Evolutionary conservation across 2,888 invertebrate species (phyloP), one percentile per base, ranked within the genome.

Genomic region (Caenorhabditis macrosperma): DNA sequence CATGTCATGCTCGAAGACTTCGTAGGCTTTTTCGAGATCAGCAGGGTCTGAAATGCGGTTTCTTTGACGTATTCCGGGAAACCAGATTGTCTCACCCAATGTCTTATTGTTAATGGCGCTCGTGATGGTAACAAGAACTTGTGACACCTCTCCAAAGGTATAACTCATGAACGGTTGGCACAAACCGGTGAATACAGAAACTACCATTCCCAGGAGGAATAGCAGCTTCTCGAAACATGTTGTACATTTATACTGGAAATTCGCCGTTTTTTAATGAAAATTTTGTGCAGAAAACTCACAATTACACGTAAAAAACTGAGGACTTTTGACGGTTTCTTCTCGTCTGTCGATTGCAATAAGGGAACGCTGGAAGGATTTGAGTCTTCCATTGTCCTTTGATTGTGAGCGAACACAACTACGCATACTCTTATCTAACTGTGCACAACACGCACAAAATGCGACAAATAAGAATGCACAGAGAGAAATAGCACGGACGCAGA

Each of bases 171-270:
- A 81, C 30, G 77, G 71, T 22, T 75, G 75, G 10, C 79, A 75
- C 22, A 78, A 44, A 17, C 88, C 88, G 5, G 85, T 84, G 10
- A 69, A 66, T 6, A 87, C 59, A 15, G 88, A 81, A 22, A 81
- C 71, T 0, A 69, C 17, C 1, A 66, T 41, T 28, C 87, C 87
- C n/a, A 84, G 6, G 9, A 84, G 0, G 20, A 88, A 46, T 22
- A 87, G 64, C 4, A 81, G 12, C 24, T 80, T 54, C 57, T 87
- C 87, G 22, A 69, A 72, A 9, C 63, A 44, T 33, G 79, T 60
- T 54, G 86, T 80, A 76, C 83, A 88, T 52, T 86, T 82, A 48
- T 63, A 69, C 84, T 84, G 63, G 12, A 83, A 72, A 44, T 12
- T 1, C 10, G 1, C 6, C 7, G 4, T 2, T 46, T 35, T 57